Evolutionary conservation across 2,888 invertebrate genomes (phyloP), one percentile per base, ranked within the genome.

Genomic region (Clepsis dumicolana): DNA sequence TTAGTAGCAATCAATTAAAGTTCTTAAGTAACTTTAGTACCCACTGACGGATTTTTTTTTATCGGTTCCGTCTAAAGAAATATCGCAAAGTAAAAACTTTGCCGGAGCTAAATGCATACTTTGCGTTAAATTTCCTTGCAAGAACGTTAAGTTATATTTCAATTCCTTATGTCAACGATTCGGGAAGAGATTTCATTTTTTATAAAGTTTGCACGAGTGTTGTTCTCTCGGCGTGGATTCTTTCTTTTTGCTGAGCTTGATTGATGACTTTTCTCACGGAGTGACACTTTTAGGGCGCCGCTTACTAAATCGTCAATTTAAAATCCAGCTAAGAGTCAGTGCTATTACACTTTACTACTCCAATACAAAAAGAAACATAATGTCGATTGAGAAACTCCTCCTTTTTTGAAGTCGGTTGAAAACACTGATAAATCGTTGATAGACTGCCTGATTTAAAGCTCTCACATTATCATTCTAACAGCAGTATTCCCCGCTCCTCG

Each of bases 261-360:
- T 90, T 89, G 88, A 91, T 91, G 88, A 86, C 78, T 85, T 87
- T 86, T 84, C 86, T 84, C 82, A 82, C 79, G 80, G 73, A 75
- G 83, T 82, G 87, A 87, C 88, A 83, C 79, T 84, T 85, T 78
- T 79, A 75, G 75, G 77, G 68, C 77, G 79, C 78, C 82, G 76
- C 75, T 77, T 73, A 77, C 75, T 74, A 77, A 79, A 78, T 78
- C 80, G 73, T 80, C 78, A 62, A 56, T 65, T 62, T 48, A 79
- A 79, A 80, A 85, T 80, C 81, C 81, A 82, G 82, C 77, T 80
- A 81, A 81, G 78, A 86, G 81, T 83, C 82, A 84, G 83, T 83
- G 83, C 83, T 66, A 52, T 18, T 61, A 35, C 21, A 44, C 21
- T 59, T 59, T n/a, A 25, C 18, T 65, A 14, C 8, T 24, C 14